Evolutionary conservation across 2,797 vertebrate species (phyloP).

Genomic region (Tokudaia tokunoshimensis): DNA sequence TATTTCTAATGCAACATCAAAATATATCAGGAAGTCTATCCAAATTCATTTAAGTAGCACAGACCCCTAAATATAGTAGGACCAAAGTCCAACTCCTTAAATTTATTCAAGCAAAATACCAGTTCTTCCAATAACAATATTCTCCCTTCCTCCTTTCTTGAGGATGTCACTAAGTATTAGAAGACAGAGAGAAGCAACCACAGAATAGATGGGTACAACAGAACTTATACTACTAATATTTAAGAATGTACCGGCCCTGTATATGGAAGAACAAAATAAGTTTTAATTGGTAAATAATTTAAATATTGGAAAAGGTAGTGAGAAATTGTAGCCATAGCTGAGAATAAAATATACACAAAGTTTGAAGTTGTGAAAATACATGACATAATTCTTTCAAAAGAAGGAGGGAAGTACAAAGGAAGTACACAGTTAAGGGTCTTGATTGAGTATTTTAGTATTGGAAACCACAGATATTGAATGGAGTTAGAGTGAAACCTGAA

Average conservation of each 20-base stretch:
- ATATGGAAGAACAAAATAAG: neutral
- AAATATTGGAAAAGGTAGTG: neutral
- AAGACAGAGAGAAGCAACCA: neutral
- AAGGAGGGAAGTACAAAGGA: neutral
- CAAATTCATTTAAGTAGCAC: neutral
- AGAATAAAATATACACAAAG: neutral
- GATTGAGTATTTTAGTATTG: neutral
- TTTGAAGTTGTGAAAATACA: neutral
- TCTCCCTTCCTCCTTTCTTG: neutral
- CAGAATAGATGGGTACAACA: neutral
- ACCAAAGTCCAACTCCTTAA: neutral
- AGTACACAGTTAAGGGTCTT: neutral
- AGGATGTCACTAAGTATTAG: neutral
- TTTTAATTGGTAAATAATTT: constrained; percentile 5
- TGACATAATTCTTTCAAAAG: neutral
- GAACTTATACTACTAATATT: neutral
- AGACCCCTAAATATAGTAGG: neutral
- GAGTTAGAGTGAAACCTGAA: neutral
- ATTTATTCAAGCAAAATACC: neutral
- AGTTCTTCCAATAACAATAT: neutral
- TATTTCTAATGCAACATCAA: neutral
- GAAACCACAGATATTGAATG: neutral
- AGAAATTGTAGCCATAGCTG: neutral
- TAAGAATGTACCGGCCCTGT: neutral
- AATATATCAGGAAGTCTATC: neutral